These are phyloP conservation scores for Furnarius figulus DNA, from an alignment of 2,113 vertebrate genomes.

Conservation along the genomic window DNA sequence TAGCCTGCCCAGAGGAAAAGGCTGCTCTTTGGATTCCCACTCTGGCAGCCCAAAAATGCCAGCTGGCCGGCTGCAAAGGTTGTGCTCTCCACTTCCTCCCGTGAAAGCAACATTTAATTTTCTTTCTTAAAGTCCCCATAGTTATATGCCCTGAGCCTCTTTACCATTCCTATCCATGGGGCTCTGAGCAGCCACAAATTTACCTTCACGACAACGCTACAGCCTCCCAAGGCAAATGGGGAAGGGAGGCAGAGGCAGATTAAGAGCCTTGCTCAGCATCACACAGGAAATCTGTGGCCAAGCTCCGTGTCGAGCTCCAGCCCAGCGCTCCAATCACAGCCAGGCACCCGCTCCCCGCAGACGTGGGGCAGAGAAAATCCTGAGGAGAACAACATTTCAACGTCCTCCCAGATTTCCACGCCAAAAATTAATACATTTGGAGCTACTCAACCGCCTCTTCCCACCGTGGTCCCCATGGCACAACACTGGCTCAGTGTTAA, in stretches of 20 bases:
- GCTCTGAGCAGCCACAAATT: background rate
- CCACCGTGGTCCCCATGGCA: background rate
- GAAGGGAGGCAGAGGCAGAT: background rate
- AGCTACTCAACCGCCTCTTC: background rate
- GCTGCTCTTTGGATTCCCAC: background rate
- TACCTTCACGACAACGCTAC: accelerated
- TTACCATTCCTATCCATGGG: background rate
- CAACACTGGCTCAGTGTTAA: background rate
- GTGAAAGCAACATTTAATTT: background rate
- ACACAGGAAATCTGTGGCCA: background rate
- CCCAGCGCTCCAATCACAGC: background rate
- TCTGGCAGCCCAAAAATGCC: background rate
- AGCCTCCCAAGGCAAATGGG: background rate
- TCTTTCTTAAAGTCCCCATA: background rate
- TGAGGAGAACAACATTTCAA: background rate
- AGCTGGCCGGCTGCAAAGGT: background rate
- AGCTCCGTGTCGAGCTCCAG: background rate
- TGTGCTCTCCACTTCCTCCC: background rate
- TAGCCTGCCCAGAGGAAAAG: constrained; percentile 10
- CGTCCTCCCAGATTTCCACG: background rate
- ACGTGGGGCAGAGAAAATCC: background rate
- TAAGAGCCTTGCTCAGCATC: background rate
- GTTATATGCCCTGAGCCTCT: background rate
- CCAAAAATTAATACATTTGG: background rate
- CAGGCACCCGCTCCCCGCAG: background rate